These are phyloP conservation scores for Ferrisia virgata DNA, from an alignment of 2,888 invertebrate species.

Conservation along the genomic window DNA sequence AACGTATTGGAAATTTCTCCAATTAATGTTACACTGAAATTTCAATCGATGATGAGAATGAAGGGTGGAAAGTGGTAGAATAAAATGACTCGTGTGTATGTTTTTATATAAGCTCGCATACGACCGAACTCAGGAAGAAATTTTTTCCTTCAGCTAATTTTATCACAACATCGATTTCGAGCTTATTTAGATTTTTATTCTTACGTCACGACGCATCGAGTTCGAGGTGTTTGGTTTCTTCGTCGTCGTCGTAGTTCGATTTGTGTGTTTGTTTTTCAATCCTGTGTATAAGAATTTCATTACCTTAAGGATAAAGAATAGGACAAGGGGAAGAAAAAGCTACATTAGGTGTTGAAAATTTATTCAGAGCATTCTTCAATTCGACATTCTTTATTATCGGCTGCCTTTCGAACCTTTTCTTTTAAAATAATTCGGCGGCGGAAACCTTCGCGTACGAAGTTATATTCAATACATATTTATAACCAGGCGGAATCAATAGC, in stretches of 20 bases:
- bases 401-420: constrained; percentile 6
- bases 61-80: too few relatives aligned
- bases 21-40: not conserved
- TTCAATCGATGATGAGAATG: too few relatives aligned
- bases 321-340: not conserved
- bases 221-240: not conserved
- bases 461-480: constrained; percentile 32
- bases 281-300: not conserved
- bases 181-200: constrained; percentile 13
- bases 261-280: constrained; percentile 12
- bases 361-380: constrained; percentile 24
- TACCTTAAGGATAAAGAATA: not conserved
- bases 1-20: not conserved
- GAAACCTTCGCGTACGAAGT: constrained; percentile 22
- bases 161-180: not conserved
- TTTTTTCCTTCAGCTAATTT: not conserved
- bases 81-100: not conserved
- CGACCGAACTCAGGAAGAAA: not conserved
- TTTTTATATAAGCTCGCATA: not conserved
- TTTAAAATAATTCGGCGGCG: not conserved
- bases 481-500: constrained; percentile 10
- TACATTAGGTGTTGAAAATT: constrained; percentile 24
- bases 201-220: not conserved
- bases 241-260: not conserved
- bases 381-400: constrained; percentile 27